Evolutionary conservation across 2,888 invertebrate species (phyloP).

Genomic region (Caenorhabditis uteleia): DNA sequence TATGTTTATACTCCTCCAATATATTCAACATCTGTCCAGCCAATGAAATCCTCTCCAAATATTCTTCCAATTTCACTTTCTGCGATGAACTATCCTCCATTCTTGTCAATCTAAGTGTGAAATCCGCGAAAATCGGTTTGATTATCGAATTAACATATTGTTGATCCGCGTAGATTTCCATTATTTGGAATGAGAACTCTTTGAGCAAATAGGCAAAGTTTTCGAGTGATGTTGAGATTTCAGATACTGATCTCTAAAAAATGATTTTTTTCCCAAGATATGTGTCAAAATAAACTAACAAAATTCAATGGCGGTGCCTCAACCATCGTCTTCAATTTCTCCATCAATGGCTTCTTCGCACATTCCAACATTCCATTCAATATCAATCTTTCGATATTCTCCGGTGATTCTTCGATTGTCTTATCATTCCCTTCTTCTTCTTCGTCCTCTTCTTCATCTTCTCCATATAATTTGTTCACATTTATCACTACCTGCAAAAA

Average conservation of each 20-base stretch:
- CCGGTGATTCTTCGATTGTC: constrained; percentile 22
- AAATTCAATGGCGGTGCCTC: constrained; percentile 36
- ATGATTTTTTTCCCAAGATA: background rate
- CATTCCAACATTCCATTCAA: constrained; percentile 26
- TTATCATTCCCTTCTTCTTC: background rate
- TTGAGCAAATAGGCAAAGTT: constrained; percentile 24
- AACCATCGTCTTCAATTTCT: constrained; percentile 21
- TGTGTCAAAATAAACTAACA: constrained; percentile 2
- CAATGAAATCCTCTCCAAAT: constrained; percentile 23
- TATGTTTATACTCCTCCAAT: constrained; percentile 27
- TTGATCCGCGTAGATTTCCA: constrained; percentile 22
- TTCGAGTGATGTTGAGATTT: constrained; percentile 27
- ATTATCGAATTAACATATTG: constrained; percentile 22
- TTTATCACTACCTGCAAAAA: constrained; percentile 10
- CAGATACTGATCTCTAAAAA: constrained; percentile 25
- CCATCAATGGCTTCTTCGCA: constrained; percentile 20
- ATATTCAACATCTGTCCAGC: constrained; percentile 28
- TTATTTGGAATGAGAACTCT: constrained; percentile 23
- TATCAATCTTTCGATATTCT: constrained; percentile 27
- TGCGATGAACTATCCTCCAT: constrained; percentile 29
- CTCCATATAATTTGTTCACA: constrained; percentile 7
- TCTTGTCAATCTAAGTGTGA: constrained; percentile 15
- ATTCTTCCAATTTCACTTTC: constrained; percentile 30
- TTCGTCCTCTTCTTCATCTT: constrained; percentile 3
- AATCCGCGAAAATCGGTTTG: constrained; percentile 34